Conservation (phyloP, 2,113 vertebrate species). For the Sylvia atricapilla region DNA sequence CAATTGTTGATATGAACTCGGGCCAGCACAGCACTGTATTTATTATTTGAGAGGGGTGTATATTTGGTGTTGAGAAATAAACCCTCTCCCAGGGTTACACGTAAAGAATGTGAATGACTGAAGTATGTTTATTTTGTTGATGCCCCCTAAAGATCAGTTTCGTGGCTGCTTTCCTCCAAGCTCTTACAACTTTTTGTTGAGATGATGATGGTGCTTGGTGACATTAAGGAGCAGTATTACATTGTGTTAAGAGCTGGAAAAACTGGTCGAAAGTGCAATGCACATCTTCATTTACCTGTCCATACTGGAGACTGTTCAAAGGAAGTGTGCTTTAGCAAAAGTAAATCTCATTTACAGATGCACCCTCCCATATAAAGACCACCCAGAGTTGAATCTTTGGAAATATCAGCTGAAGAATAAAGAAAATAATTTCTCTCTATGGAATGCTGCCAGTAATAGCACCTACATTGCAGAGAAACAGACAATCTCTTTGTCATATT, state of each 20-base stretch:
- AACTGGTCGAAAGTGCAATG: not conserved
- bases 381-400: not conserved
- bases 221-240: not conserved
- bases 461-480: not conserved
- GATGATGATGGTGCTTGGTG: not conserved
- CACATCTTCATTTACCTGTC: not conserved
- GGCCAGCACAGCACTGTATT: not conserved
- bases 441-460: not conserved
- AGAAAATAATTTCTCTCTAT: not conserved
- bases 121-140: conserved; percentile 15
- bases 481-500: not conserved
- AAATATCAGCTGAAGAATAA: not conserved
- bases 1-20: not conserved
- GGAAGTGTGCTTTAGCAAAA: not conserved
- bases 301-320: not conserved
- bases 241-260: not conserved
- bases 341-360: not conserved
- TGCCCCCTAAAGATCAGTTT: not conserved
- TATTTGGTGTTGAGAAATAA: conserved; percentile 25
- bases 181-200: not conserved
- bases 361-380: not conserved
- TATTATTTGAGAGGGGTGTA: conserved; percentile 1
- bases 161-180: not conserved
- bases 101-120: not conserved
- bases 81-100: not conserved